Conservation (phyloP, 1,140 invertebrate species). For the Phymorhynchus buccinoides region DNA sequence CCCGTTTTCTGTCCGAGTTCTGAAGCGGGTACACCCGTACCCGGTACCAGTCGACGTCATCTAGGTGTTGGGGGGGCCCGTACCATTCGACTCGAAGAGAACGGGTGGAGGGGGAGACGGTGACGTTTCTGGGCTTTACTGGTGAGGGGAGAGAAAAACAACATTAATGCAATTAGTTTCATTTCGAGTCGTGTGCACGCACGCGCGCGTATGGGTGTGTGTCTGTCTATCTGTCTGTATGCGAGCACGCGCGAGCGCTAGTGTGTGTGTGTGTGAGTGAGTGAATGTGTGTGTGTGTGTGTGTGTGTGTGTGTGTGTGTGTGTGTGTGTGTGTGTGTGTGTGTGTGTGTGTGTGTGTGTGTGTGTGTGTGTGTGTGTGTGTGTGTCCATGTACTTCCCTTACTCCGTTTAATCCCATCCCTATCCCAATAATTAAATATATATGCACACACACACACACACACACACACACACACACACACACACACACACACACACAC, state of each 20-base stretch:
- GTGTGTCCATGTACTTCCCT: background rate
- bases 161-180: background rate
- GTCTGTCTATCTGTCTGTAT: background rate
- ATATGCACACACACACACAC: background rate
- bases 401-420: too few relatives aligned
- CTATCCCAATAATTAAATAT: background rate
- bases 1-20: background rate
- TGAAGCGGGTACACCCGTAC: background rate
- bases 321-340: constrained; percentile 23
- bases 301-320: constrained; percentile 26
- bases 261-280: background rate
- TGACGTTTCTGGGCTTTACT: background rate
- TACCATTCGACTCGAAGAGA: background rate
- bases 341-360: background rate
- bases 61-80: background rate
- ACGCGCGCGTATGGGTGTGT: background rate
- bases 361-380: background rate
- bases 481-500: background rate
- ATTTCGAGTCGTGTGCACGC: background rate
- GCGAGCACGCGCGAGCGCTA: too few relatives aligned
- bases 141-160: background rate
- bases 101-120: background rate
- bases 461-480: too few relatives aligned
- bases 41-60: background rate
- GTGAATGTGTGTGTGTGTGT: background rate